Evolutionary conservation across 2,797 vertebrate species (phyloP), one percentile per base, ranked within the genome.

Genomic region (Chrysocyon brachyurus): DNA sequence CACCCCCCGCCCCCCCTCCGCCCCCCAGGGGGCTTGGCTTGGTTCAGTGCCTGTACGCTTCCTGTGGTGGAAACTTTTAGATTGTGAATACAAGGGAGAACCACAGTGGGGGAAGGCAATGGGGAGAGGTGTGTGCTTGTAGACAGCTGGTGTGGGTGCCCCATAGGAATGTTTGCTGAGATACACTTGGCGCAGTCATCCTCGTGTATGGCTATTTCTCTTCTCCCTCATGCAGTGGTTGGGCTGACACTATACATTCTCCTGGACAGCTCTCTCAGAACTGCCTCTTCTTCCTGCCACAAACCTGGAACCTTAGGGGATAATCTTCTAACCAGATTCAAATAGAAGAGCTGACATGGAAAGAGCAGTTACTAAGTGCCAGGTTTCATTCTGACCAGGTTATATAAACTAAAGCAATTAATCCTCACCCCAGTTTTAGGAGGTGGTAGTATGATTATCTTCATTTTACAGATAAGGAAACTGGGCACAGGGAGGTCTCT

Each of bases 271-370:
- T 72, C 16, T 91, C 28, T 66, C 33, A 56, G 57, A 40, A 88
- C 40, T 28, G 19, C 49, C 66, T 79, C 49, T 36, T 28, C 36
- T 63, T 90, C 77, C 87, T 72, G 77, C 21, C n/a, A 52, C 77
- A 56, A 11, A 59, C 2, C 15, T 31, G 68, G 73, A 79, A 61
- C 59, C 40, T 40, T 19, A 16, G 63, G 8, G 28, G 90, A 75
- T 56, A 61, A 90, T 73, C 82, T 92, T 88, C 70, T 28, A 78
- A 72, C 61, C n/a, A 61, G 75, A 28, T 73, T 95, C 59, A 66
- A 56, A 70, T 12, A 77, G 66, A 79, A 36, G 72, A 77, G 54
- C 10, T 26, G 24, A 46, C 5, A 26, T 7, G 8, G 24, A 40
- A 81, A 59, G 24, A 84, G 6, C 28, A 26, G 6, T 57, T 57